These are phyloP conservation scores for Sycophila sp. DNA, from an alignment of 1,140 invertebrate genomes.

Conservation along the genomic window DNA sequence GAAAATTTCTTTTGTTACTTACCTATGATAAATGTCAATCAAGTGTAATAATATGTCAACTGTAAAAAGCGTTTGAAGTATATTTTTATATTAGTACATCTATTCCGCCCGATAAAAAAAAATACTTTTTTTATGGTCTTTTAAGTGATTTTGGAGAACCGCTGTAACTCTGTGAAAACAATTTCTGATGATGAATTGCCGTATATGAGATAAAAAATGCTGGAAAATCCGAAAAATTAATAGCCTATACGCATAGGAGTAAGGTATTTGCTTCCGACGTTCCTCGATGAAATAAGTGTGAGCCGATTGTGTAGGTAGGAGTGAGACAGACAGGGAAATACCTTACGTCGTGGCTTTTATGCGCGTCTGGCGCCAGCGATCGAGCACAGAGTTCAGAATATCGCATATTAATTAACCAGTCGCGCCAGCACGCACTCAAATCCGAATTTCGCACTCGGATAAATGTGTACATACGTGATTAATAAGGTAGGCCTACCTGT, in stretches of 20 bases:
- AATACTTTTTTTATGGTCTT: no score
- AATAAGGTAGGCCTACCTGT: background rate
- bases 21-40: background rate
- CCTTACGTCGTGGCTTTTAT: background rate
- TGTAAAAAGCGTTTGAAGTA: conserved; percentile 36
- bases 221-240: no score
- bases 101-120: no score
- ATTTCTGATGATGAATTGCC: no score
- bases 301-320: no score
- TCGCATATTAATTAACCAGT: conserved; percentile 33
- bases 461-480: conserved; percentile 4
- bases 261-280: no score
- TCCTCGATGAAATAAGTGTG: no score
- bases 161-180: no score
- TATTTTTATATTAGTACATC: conserved; percentile 50
- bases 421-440: background rate
- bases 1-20: background rate
- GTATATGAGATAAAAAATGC: no score
- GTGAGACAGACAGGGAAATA: no score
- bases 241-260: no score
- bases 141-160: no score
- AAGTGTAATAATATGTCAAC: background rate
- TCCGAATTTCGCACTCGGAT: conserved; percentile 1
- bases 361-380: conserved; percentile 27
- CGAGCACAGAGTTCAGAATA: background rate